A percentile compares a stretch with the other conserved stretches of the same genome.
phyloP scores from a whole-genome alignment of 1,140 invertebrate genomes.

The Caenorhabditis remanei region DNA sequence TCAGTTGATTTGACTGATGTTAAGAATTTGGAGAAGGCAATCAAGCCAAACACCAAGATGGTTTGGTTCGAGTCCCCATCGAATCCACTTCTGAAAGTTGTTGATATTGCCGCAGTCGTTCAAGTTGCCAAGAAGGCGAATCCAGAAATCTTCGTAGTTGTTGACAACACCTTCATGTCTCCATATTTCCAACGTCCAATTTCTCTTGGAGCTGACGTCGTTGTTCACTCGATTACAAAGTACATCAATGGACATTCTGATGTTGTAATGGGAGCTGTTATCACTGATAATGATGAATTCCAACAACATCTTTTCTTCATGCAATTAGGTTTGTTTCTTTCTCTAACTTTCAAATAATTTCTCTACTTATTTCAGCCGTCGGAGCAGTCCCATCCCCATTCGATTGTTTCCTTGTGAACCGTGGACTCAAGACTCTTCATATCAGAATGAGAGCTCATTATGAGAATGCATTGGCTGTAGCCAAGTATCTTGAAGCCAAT shows the following conservation, averaged over 20 bases:
- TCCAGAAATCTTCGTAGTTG: conserved; percentile 85
- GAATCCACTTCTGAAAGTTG: conserved; percentile 93
- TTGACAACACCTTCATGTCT: conserved; percentile 97
- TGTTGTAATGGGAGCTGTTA: conserved; percentile 89
- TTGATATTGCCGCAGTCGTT: conserved; percentile 87
- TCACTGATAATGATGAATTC: conserved; percentile 81
- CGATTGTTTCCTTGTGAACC: conserved; percentile 92
- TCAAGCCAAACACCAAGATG: conserved; percentile 90
- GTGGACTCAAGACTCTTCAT: conserved; percentile 93
- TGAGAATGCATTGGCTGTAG: conserved; percentile 85
- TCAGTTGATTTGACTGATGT: conserved; percentile 88
- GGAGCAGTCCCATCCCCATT: conserved; percentile 94
- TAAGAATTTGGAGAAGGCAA: conserved; percentile 82
- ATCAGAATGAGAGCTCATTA: conserved; percentile 91
- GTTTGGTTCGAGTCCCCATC: conserved; percentile 97
- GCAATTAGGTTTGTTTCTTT: conserved; percentile 83
- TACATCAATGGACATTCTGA: conserved; percentile 99
- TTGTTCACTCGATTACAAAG: conserved; percentile 93
- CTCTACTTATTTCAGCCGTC: conserved; percentile 78
- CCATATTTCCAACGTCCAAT: conserved; percentile 92
- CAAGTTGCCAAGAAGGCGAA: conserved; percentile 82
- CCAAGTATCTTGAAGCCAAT: conserved; percentile 87
- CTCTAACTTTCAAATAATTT: background rate
- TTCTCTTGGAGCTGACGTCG: conserved; percentile 90
- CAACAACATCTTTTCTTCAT: conserved; percentile 85